Percentiles rank a stretch among this genome's conserved stretches.
These are phyloP conservation scores for Gymnocheta viridis DNA, from an alignment of 2,888 invertebrate species.

Conservation along the genomic window DNA sequence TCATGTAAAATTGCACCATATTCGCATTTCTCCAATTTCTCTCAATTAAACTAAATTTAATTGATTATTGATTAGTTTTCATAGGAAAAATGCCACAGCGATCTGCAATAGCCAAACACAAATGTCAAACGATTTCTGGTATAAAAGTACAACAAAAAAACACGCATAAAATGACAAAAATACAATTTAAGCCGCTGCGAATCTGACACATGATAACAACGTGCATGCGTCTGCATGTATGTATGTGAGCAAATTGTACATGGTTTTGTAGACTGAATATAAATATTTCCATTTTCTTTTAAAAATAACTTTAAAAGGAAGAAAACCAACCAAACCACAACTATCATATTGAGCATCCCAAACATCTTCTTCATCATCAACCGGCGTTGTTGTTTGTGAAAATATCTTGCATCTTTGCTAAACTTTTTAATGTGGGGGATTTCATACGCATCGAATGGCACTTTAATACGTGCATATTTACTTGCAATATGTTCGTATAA, in stretches of 20 bases:
- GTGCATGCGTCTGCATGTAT: not conserved
- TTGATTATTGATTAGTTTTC: constrained; percentile 69
- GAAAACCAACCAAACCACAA: constrained; percentile 59
- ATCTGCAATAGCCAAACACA: constrained; percentile 37
- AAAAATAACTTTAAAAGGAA: constrained; percentile 60
- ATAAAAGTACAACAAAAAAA: constrained; percentile 33
- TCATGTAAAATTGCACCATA: constrained; percentile 67
- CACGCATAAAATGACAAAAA: constrained; percentile 48
- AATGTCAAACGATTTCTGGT: constrained; percentile 64
- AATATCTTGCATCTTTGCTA: constrained; percentile 10
- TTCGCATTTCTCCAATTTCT: constrained; percentile 70
- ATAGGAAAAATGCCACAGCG: constrained; percentile 50
- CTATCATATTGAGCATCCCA: constrained; percentile 25
- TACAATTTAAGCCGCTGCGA: not conserved
- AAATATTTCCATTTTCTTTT: constrained; percentile 49
- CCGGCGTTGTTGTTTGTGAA: not conserved
- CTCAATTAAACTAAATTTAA: constrained; percentile 70
- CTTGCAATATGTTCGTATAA: too few species aligned
- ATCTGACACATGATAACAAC: not conserved
- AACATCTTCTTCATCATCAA: constrained; percentile 26
- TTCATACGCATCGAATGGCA: not conserved
- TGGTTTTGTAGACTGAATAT: not conserved
- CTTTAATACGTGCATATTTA: not conserved
- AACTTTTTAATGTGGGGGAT: not conserved
- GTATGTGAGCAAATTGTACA: not conserved